These are phyloP conservation scores for Microplitis demolitor DNA, from an alignment of 1,140 invertebrate genomes.

Conservation along the genomic window DNA sequence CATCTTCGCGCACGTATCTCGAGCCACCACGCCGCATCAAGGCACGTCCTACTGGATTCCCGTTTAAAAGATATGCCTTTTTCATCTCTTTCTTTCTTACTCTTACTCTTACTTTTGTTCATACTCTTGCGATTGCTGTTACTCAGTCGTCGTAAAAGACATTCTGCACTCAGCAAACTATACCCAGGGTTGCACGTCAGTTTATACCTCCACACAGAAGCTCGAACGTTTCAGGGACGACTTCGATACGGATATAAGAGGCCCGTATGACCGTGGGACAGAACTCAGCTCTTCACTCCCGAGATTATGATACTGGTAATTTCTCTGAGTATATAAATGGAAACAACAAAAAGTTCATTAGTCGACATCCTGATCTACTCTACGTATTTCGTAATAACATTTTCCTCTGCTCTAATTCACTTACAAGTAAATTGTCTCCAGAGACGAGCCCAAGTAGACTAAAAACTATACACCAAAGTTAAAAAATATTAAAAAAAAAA, in stretches of 20 bases:
- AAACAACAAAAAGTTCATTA: background rate
- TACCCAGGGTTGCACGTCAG: background rate
- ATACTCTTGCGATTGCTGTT: background rate
- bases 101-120: slow-evolving; percentile 7
- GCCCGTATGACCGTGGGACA: slow-evolving; percentile 13
- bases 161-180: background rate
- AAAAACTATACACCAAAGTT: background rate
- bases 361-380: background rate
- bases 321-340: background rate
- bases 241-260: slow-evolving; percentile 5
- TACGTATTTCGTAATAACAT: too few relatives aligned
- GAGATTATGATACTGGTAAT: slow-evolving; percentile 5
- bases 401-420: too few relatives aligned
- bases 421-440: too few relatives aligned
- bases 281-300: slow-evolving; percentile 1
- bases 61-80: slow-evolving; percentile 37
- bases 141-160: background rate
- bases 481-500: too few relatives aligned
- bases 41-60: slow-evolving; percentile 59
- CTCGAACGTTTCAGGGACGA: slow-evolving; percentile 17
- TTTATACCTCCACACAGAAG: background rate
- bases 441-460: background rate
- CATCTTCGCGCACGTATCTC: slow-evolving; percentile 57
- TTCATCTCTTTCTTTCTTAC: slow-evolving; percentile 39
- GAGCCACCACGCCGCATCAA: slow-evolving; percentile 57